Conservation (phyloP, 2,797 vertebrate species). For the Paratrypauchen microcephalus region DNA sequence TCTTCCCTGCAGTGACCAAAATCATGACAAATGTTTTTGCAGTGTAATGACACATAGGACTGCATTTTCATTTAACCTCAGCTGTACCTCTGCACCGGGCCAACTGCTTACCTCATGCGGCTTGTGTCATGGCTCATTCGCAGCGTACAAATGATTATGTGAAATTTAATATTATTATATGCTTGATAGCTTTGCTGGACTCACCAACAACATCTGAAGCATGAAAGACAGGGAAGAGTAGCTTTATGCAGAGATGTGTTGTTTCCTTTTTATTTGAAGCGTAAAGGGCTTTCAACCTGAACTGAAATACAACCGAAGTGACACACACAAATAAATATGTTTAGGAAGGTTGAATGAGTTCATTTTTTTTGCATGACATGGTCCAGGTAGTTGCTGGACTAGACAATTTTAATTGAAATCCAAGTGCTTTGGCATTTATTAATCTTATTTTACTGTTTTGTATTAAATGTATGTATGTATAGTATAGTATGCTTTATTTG, state of each 20-base stretch:
- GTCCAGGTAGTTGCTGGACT: not conserved
- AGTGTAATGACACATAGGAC: constrained; percentile 63
- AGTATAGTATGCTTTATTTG: no score
- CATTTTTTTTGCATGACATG: not conserved
- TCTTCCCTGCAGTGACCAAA: constrained; percentile 60
- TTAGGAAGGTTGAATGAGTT: not conserved
- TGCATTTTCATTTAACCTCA: constrained; percentile 67
- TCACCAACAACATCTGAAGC: constrained; percentile 33
- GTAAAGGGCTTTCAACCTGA: not conserved
- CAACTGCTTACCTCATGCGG: constrained; percentile 65
- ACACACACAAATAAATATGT: not conserved
- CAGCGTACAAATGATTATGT: constrained; percentile 44
- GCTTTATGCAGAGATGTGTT: constrained; percentile 3
- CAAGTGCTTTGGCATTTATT: not conserved
- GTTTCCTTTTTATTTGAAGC: constrained; percentile 24
- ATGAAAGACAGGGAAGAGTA: constrained; percentile 27
- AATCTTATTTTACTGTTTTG: not conserved
- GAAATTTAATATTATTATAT: constrained; percentile 61
- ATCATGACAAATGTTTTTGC: constrained; percentile 66
- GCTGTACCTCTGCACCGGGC: constrained; percentile 52
- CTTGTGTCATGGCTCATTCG: constrained; percentile 53
- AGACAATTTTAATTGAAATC: not conserved
- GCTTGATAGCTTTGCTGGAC: constrained; percentile 40
- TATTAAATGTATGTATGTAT: no score
- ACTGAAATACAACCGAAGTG: not conserved